Conservation (phyloP, 1,140 invertebrate genomes). For the Aphelinus certus region DNA sequence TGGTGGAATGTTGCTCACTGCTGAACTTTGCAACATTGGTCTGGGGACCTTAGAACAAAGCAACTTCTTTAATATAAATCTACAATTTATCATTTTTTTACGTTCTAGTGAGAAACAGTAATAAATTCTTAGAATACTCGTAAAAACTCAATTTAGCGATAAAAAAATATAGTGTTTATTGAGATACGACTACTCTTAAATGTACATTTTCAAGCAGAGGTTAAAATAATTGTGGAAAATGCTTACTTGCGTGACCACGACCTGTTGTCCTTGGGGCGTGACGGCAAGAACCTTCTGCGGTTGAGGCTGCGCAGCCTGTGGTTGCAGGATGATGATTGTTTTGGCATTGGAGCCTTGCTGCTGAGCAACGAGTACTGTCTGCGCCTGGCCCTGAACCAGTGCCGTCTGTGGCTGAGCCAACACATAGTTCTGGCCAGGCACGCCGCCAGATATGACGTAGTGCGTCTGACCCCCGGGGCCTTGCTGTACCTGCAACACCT, state of each 20-base stretch:
- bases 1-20: conserved; percentile 61
- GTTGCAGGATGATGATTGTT: conserved; percentile 78
- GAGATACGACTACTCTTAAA: too few relatives aligned
- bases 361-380: conserved; percentile 72
- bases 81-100: too few relatives aligned
- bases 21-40: conserved; percentile 66
- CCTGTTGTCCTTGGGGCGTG: conserved; percentile 74
- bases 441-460: conserved; percentile 68
- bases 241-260: conserved; percentile 47
- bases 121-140: too few relatives aligned
- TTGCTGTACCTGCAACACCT: conserved; percentile 60
- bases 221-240: background rate
- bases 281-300: conserved; percentile 72
- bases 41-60: conserved; percentile 62
- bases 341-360: conserved; percentile 73
- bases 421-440: conserved; percentile 70
- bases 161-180: too few relatives aligned
- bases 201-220: background rate
- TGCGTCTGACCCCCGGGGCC: conserved; percentile 61
- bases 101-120: too few relatives aligned
- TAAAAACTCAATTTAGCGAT: too few relatives aligned
- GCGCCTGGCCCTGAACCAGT: conserved; percentile 70
- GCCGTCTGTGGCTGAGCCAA: conserved; percentile 73
- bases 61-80: background rate
- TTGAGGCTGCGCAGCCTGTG: conserved; percentile 63